Base-by-base conservation (phyloP, 2,888 invertebrate genomes). In the Netelia fuscicornis region DNA sequence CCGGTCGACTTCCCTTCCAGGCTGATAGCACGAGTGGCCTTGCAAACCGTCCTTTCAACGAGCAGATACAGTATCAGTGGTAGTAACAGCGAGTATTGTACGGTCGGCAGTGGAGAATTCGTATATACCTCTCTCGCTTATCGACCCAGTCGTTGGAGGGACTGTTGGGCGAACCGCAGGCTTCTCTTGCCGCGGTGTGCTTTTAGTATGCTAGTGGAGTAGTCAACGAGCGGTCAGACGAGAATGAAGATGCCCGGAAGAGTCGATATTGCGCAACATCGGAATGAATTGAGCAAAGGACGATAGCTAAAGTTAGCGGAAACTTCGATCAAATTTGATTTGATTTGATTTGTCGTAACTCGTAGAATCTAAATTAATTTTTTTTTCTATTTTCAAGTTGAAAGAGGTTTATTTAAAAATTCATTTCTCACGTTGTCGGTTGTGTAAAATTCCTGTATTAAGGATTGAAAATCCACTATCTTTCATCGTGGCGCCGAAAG, bases 191-290 rank as follows among this genome's bases (percentile, higher is more conserved):
- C 75, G 81, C 44, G 68, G 83, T 86, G 88, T 89, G 67, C 72
- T 80, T 80, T 91, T 90, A 91, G 90, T 91, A 91, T 91, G 90
- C 91, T 84, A 90, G 86, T 88, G 83, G 88, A 90, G 90, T 90
- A 88, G 87, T 87, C 87, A 86, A 86, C 87, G 88, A 87, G 87
- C 87, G 90, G 89, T 90, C 90, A 89, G 89, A 88, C 90, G 87
- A 87, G 87, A 85, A 87, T 81, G 85, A 86, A 84, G 88, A 88
- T 60, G 62, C 54, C 65, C 58, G 81, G 78, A 87, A 88, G 89
- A 87, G 89, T 90, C 88, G 83, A 86, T 82, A 71, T 71, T 67
- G 56, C 79, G 44, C 72, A 77, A 86, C 83, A 86, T 78, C 76
- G 83, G 84, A 84, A 78, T 74, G 75, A n/a, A 48, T 48, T 3